Base-by-base conservation (phyloP, 2,888 invertebrate species). In the Plemyria rubiginata region DNA sequence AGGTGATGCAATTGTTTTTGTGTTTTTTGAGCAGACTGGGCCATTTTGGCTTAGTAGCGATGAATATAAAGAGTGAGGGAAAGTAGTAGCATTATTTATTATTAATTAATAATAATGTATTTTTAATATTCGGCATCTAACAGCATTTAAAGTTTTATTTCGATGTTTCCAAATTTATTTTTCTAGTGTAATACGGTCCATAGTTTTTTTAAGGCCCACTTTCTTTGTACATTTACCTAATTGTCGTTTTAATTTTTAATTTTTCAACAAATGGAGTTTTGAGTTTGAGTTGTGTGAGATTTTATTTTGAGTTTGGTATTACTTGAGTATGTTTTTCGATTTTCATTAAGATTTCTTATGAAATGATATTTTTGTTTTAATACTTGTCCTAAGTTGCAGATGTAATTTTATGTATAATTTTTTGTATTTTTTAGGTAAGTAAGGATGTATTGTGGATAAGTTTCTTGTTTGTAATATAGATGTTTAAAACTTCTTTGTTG, bases 401-500 rank as follows among this genome's bases (percentile, higher is more conserved):
- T 56, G 69, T 69, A 55, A 64, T 67, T 67, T 65, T 69, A 49
- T 63, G 60, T 66, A 58, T 65, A 61, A 65, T 56, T 60, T 60
- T 60, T 60, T 60, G 38, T 60, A 57, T 66, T 62, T 66, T 66
- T 66, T 67, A 61, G 54, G 60, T 66, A 58, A 54, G 50, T 61
- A 68, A 61, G 64, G 59, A 65, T 68, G 64, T 65, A 62, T 55
- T 54, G 60, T 65, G 56, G 36, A 45, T 60, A 38, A 53, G 55
- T 60, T 65, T 67, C 54, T 55, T 68, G 62, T 66, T 60, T 70
- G 65, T 69, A 71, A 68, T 70, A 71, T 71, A 71, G 66, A 60
- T 57, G 45, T 63, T 65, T 67, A 60, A 68, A 62, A 46, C n/a
- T 45, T 52, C 62, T 61, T 13, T 1, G 62, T 59, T 59, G 54